A percentile compares a stretch with the other conserved stretches of the same genome.
phyloP scores from a whole-genome alignment of 2,888 invertebrate species.

The Spisula subtruncata region DNA sequence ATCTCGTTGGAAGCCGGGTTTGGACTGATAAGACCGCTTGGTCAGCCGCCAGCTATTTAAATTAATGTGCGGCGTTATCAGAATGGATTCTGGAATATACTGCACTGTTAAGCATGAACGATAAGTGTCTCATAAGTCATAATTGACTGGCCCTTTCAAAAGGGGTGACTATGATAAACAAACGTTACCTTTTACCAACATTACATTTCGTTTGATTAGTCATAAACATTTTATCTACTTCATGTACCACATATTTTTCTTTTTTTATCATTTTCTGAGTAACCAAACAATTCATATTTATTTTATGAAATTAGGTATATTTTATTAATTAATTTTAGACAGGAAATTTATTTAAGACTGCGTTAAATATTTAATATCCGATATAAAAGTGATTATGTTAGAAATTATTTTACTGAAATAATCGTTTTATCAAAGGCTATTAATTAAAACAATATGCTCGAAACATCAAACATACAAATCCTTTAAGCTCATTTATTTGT shows the following conservation, averaged over 20 bases:
- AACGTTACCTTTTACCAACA: too few relatives aligned
- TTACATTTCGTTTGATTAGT: too few relatives aligned
- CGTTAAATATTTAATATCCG: background rate
- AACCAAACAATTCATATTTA: background rate
- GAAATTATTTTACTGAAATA: background rate
- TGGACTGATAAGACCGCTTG: too few relatives aligned
- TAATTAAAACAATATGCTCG: background rate
- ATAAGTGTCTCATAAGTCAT: too few relatives aligned
- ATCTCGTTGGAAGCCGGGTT: too few relatives aligned
- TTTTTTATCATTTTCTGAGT: background rate
- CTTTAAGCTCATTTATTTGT: background rate
- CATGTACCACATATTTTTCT: background rate
- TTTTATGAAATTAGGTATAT: background rate
- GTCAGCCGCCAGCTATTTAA: too few relatives aligned
- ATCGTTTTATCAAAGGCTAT: background rate
- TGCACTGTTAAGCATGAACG: too few relatives aligned
- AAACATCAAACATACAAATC: slow-evolving; percentile 11
- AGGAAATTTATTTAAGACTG: background rate
- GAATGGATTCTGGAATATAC: too few relatives aligned
- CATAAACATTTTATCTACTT: too few relatives aligned
- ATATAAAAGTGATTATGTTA: background rate
- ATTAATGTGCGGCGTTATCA: too few relatives aligned
- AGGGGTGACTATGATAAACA: too few relatives aligned
- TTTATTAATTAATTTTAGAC: background rate
- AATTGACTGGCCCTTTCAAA: too few relatives aligned